Percentiles rank a stretch among this genome's conserved stretches.
Conservation (phyloP, 2,797 vertebrate species). For the Falco rusticolus region DNA sequence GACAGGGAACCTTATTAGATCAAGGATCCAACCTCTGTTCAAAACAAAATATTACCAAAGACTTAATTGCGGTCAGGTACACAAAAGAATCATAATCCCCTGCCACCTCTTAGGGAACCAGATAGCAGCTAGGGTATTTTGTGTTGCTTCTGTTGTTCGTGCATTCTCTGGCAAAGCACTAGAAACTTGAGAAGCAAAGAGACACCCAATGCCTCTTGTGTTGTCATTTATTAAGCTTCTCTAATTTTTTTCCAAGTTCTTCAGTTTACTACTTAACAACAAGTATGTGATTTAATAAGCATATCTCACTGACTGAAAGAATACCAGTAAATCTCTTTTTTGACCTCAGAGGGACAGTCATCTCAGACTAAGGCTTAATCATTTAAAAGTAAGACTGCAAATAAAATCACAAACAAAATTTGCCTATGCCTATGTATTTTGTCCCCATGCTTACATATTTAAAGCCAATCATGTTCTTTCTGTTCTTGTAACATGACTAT, state of each 20-base stretch:
- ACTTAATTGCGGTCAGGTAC: neutral
- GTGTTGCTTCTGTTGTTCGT: neutral
- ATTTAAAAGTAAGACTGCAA: neutral
- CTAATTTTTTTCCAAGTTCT: neutral
- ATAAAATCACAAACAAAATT: neutral
- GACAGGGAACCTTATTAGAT: neutral
- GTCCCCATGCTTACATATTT: neutral
- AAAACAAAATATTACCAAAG: neutral
- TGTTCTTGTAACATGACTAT: neutral
- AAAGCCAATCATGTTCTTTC: neutral
- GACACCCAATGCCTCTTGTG: neutral
- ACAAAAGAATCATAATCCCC: neutral
- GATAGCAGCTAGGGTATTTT: neutral
- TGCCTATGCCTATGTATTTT: neutral
- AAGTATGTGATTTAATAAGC: neutral
- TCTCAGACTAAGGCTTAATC: neutral
- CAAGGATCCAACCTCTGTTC: neutral
- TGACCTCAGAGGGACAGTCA: neutral
- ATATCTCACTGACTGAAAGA: neutral
- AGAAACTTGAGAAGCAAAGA: neutral
- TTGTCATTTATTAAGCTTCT: neutral
- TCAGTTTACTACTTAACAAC: neutral
- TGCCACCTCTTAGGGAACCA: neutral
- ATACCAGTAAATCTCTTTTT: neutral
- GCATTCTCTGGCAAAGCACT: neutral